Evolutionary conservation across 2,113 vertebrate genomes (phyloP), one percentile per base, ranked within the genome.

Genomic region (Scomber scombrus): DNA sequence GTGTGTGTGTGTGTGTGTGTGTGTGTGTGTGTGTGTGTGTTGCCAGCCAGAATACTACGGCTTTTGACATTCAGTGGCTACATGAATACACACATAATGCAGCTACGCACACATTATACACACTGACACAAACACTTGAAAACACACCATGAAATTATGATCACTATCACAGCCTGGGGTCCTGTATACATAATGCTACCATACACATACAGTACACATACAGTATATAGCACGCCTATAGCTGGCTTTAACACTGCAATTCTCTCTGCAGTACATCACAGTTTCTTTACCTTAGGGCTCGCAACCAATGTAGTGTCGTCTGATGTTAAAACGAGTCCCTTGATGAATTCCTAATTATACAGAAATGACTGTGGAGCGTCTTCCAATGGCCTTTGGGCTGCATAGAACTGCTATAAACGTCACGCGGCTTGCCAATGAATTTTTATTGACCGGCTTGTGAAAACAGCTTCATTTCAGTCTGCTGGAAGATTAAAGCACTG

Each of bases 261-360:
- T 81, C 75, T 84, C 73, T 84, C 73, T 47, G 63, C 82, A 82
- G 64, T 50, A 26, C 77, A 74, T 75, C 71, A 49, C 63, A 49
- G 72, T 69, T 78, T 57, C 21, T 16, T 73, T 66, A 87, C 78
- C 87, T 75, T 3, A 15, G 70, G 82, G 81, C 81, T 77, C 70
- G n/a, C 69, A 66, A 57, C 73, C 77, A 74, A 71, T 63, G 81
- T 23, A 54, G 56, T 74, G 87, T 82, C 83, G 83, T 88, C 60
- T 81, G 71, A 81, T 86, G 84, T 86, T 88, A 34, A 81, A 90
- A 84, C 29, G 82, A 45, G 75, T 65, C 76, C 68, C 79, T 72
- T 86, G 89, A 88, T 89, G 68, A 85, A 89, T 81, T 88, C 81
- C 57, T 89, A 88, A 88, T 92, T 88, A 86, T 77, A 79, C 72